Conservation (phyloP, 2,888 invertebrate genomes). For the Erpobdella octoculata region DNA sequence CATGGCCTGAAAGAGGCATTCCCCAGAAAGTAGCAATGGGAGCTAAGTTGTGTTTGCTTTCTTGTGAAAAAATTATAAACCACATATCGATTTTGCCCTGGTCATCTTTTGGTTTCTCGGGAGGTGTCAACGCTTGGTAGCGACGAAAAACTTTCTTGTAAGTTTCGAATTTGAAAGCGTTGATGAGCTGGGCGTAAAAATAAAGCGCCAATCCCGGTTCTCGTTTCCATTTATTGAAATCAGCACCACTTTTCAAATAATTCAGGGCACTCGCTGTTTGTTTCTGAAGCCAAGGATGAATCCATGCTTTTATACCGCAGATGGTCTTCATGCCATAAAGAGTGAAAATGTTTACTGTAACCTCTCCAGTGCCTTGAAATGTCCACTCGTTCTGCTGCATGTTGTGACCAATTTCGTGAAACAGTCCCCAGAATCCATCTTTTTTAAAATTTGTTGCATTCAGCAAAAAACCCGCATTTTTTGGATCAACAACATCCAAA, state of each 20-base stretch:
- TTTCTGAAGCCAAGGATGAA: conserved; percentile 35
- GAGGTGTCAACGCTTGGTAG: neutral
- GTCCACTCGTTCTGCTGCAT: conserved; percentile 40
- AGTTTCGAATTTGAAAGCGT: conserved; percentile 38
- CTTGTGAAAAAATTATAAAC: conserved; percentile 36
- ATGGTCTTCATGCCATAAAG: conserved; percentile 38
- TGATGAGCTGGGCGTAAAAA: conserved; percentile 38
- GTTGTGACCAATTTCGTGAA: conserved; percentile 42
- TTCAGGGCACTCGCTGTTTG: conserved; percentile 17
- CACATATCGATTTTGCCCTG: conserved; percentile 39
- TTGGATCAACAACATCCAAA: conserved; percentile 34
- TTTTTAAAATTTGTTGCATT: conserved; percentile 27
- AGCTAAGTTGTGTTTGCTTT: conserved; percentile 33
- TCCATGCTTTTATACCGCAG: conserved; percentile 33
- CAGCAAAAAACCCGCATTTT: conserved; percentile 31
- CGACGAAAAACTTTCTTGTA: conserved; percentile 36
- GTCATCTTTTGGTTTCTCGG: conserved; percentile 27
- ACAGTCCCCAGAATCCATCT: conserved; percentile 37
- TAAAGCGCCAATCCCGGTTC: conserved; percentile 36
- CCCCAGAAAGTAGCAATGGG: conserved; percentile 39
- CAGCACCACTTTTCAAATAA: conserved; percentile 34
- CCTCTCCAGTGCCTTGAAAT: conserved; percentile 37
- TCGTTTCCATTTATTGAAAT: conserved; percentile 35
- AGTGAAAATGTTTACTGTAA: conserved; percentile 41
- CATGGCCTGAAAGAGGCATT: conserved; percentile 32